These are phyloP conservation scores for Atlantisia rogersi DNA, from an alignment of 2,113 vertebrate species.

Conservation along the genomic window DNA sequence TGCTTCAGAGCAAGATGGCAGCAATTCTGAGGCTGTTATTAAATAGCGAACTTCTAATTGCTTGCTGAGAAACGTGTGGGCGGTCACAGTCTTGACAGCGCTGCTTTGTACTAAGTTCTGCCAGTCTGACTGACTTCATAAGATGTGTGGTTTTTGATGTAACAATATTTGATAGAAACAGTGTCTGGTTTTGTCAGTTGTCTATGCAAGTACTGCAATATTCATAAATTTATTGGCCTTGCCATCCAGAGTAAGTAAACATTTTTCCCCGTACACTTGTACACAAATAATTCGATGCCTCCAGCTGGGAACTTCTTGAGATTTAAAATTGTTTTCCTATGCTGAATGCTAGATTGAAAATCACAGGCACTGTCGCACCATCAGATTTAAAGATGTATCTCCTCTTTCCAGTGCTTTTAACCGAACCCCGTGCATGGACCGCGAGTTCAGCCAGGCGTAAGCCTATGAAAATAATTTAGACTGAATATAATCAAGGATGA, in stretches of 20 bases:
- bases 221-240: background rate
- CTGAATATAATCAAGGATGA: background rate
- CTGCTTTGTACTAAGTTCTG: background rate
- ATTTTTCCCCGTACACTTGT: background rate
- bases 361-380: background rate
- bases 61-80: background rate
- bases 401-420: background rate
- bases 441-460: background rate
- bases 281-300: background rate
- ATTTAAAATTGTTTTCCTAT: background rate
- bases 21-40: background rate
- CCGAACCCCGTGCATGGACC: background rate
- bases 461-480: background rate
- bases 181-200: background rate
- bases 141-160: background rate
- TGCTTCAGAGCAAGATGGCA: background rate
- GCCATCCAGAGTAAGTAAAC: background rate
- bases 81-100: background rate
- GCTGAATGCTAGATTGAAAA: background rate
- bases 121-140: background rate
- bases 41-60: background rate
- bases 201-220: background rate
- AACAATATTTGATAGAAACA: background rate
- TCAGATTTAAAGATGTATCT: background rate
- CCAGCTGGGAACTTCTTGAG: background rate